A percentile compares a stretch with the other conserved stretches of the same genome.
Evolutionary conservation across 2,113 vertebrate species (phyloP).

Genomic region (Pluvianellus socialis): DNA sequence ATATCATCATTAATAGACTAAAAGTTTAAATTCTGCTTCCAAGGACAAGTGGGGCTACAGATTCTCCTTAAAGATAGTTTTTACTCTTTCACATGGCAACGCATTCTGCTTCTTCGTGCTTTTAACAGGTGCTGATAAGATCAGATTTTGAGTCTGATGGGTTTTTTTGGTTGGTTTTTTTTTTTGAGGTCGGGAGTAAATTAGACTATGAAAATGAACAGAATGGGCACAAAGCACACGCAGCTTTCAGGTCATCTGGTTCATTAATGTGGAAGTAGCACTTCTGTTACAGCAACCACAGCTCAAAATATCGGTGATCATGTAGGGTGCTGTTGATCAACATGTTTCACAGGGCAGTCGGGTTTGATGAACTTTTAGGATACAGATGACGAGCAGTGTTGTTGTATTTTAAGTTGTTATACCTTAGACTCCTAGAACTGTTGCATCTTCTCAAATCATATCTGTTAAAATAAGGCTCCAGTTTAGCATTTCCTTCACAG

Average conservation of each 20-base stretch:
- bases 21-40: not conserved
- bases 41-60: not conserved
- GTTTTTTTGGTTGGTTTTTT: not conserved
- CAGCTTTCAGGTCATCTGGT: not conserved
- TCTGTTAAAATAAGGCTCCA: not conserved
- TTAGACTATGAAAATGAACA: not conserved
- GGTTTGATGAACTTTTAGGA: not conserved
- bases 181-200: not conserved
- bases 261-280: not conserved
- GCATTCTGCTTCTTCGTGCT: not conserved
- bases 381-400: not conserved
- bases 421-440: not conserved
- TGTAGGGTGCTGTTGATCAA: not conserved
- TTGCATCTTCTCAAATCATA: not conserved
- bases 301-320: not conserved
- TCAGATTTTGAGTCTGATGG: not conserved
- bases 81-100: not conserved
- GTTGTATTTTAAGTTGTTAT: not conserved
- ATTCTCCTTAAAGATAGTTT: not conserved
- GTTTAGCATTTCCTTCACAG: not conserved
- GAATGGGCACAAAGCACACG: not conserved
- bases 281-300: not conserved
- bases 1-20: not conserved
- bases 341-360: rapidly evolving
- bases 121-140: not conserved